These are phyloP conservation scores for Dorcus hopei DNA, from an alignment of 2,888 invertebrate genomes.

Conservation along the genomic window DNA sequence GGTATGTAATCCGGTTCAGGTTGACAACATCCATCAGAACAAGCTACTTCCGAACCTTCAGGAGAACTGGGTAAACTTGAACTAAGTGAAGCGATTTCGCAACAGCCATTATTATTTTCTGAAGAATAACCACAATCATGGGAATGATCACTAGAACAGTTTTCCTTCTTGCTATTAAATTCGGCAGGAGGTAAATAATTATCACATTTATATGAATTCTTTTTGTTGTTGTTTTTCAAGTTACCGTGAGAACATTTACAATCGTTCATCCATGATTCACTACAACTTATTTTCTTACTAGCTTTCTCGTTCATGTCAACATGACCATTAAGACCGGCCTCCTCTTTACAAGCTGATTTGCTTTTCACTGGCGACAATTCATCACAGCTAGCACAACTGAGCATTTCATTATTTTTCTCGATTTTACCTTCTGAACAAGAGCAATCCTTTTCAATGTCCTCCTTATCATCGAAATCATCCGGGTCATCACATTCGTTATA, in stretches of 20 bases:
- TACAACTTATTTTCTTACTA: constrained; percentile 7
- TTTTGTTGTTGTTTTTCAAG: constrained; percentile 22
- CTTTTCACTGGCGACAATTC: constrained; percentile 19
- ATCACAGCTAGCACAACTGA: constrained; percentile 31
- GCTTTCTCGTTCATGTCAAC: background rate
- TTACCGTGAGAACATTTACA: constrained; percentile 35
- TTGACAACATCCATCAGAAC: constrained; percentile 84
- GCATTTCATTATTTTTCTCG: constrained; percentile 33
- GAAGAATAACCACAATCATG: constrained; percentile 89
- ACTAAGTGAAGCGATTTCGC: constrained; percentile 64
- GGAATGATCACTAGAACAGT: constrained; percentile 65
- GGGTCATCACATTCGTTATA: constrained; percentile 43
- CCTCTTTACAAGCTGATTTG: constrained; percentile 3
- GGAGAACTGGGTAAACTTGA: constrained; percentile 82
- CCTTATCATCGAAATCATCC: constrained; percentile 29
- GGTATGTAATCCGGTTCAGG: constrained; percentile 55
- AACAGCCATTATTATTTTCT: constrained; percentile 73
- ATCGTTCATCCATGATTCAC: constrained; percentile 40
- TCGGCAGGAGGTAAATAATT: constrained; percentile 26
- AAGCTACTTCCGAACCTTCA: constrained; percentile 87
- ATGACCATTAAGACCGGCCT: background rate
- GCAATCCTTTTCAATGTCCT: constrained; percentile 20
- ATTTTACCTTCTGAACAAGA: constrained; percentile 22
- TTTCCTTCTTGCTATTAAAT: constrained; percentile 50
- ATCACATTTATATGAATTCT: constrained; percentile 36